phyloP scores from a whole-genome alignment of 2,797 vertebrate genomes.

The Pangasius djambal region DNA sequence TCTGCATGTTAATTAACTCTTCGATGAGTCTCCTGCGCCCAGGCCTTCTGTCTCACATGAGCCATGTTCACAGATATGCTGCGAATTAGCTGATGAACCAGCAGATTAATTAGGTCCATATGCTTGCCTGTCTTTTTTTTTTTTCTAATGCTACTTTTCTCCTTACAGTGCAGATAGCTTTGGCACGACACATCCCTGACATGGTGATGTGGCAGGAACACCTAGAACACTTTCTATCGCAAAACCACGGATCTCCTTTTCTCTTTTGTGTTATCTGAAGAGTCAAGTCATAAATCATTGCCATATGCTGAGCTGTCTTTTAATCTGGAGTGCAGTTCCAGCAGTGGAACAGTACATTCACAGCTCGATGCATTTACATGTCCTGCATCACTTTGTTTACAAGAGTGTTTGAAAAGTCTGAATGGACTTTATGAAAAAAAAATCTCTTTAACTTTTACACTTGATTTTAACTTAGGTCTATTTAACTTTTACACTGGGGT shows the following conservation, averaged over 20 bases:
- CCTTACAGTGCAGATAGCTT: conserved; percentile 44
- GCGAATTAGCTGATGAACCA: conserved; percentile 40
- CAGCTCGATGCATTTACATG: conserved; percentile 17
- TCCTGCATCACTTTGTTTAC: conserved; percentile 8
- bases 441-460: background rate
- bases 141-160: conserved; percentile 34
- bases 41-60: conserved; percentile 40
- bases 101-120: conserved; percentile 57
- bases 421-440: background rate
- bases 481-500: too few relatives aligned
- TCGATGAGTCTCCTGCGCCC: conserved; percentile 43
- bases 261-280: conserved; percentile 12
- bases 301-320: conserved; percentile 29
- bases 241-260: background rate
- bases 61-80: conserved; percentile 49
- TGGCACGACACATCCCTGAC: conserved; percentile 13
- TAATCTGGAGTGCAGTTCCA: conserved; percentile 11
- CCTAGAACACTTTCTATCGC: conserved; percentile 11
- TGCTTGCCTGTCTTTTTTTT: conserved; percentile 22
- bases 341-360: conserved; percentile 24
- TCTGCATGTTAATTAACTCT: conserved; percentile 53
- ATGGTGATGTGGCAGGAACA: conserved; percentile 24
- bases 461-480: too few relatives aligned
- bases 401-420: background rate
- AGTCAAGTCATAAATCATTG: conserved; percentile 39